Base-by-base conservation (phyloP, 2,113 vertebrate species). In the Kryptolebias marmoratus region DNA sequence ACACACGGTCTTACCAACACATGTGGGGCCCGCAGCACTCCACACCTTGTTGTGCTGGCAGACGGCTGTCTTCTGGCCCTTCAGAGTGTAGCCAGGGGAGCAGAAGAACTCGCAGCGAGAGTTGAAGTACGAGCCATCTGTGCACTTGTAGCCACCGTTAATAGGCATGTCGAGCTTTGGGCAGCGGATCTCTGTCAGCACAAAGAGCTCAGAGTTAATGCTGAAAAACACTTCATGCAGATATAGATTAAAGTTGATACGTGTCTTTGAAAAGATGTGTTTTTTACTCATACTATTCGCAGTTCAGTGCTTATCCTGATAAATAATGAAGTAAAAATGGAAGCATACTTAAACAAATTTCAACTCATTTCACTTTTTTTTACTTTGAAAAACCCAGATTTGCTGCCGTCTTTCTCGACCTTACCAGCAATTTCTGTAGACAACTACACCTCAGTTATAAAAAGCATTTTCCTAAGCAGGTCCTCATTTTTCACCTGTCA, bases 21-120 rank as follows among this genome's bases (percentile, higher is more conserved):
- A 99, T 67, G 94, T 93, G 0, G 95, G 94, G 32, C 93, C 93
- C 32, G 73, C 92, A 0, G 95, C 93, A 0, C 94, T 98, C 97
- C 97, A 99, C 5, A 58, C 84, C 48, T 95, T 96, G 92, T 42
- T 97, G 91, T 97, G 91, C 91, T 93, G 94, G 90, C 98, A 99
- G 0, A 89, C 95, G 18, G 96, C 93, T 0, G 93, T 94, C 47
- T 91, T 93, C 52, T 96, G 94, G 0, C 98, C 97, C 85, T 96
- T 97, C 56, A 97, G 64, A 57, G 92, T 95, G 90, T 96, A 99
- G 0, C 98, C 98, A 0, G 95, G 95, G 0, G 96, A 95, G 73
- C 98, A 99, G 86, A 96, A 97, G 87, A 96, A 98, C 86, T 98
- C 95, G 65, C 98, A 99, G 79, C 95, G 94, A 4, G 97, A 98